Evolutionary conservation across 2,113 vertebrate species (phyloP).

Genomic region (Aspidoscelis tigris): DNA sequence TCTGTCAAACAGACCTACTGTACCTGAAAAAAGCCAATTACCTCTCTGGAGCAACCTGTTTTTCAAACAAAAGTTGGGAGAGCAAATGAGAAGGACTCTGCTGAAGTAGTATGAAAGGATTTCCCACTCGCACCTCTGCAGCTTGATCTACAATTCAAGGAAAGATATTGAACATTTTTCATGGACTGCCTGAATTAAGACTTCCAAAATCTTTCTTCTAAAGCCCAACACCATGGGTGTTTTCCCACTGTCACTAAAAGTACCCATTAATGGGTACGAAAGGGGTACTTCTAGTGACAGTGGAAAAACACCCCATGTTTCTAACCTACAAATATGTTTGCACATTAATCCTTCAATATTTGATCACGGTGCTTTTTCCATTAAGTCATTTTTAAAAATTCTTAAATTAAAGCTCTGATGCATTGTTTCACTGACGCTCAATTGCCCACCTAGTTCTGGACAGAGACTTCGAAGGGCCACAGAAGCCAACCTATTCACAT

Average conservation of each 20-base stretch:
- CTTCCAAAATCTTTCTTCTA: conserved; percentile 24
- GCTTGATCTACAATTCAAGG: conserved; percentile 74
- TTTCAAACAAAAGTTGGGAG: conserved; percentile 92
- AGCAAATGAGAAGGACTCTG: conserved; percentile 89
- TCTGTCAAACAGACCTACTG: not conserved
- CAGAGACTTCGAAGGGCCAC: conserved; percentile 85
- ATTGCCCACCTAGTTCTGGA: conserved; percentile 81
- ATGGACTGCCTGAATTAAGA: conserved; percentile 9
- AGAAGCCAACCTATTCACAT: conserved; percentile 84
- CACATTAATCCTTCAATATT: not conserved
- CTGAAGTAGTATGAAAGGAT: conserved; percentile 91
- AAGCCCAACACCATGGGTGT: not conserved
- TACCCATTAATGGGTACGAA: too few species aligned
- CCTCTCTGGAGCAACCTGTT: conserved; percentile 92
- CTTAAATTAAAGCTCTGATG: not conserved
- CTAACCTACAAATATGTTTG: not conserved
- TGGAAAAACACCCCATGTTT: too few species aligned
- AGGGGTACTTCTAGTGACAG: too few species aligned
- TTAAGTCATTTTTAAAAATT: not conserved
- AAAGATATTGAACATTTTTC: not conserved
- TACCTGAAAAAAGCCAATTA: conserved; percentile 63
- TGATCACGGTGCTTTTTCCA: not conserved
- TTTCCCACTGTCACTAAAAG: too few species aligned
- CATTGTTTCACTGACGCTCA: not conserved
- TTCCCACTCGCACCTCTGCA: conserved; percentile 86